Evolutionary conservation across 2,888 invertebrate genomes (phyloP), one percentile per base, ranked within the genome.

Genomic region (Thyatira batis): DNA sequence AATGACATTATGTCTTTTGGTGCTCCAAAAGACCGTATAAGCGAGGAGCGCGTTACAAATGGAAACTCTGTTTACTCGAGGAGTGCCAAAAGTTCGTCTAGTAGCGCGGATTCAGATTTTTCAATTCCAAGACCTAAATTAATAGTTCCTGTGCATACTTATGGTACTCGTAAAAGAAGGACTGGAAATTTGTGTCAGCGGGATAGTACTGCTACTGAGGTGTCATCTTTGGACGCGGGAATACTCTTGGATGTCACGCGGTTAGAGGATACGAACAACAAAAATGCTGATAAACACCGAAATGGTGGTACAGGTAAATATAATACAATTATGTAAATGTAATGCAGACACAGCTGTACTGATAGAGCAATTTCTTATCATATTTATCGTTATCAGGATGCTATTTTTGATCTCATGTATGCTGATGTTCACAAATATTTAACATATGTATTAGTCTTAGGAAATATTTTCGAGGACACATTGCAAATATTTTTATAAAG

Each of bases 91-190:
- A 92, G 89, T 80, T 89, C 91, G 3, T 89, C 92, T n/a, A 92
- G 92, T 70, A 89, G 91, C 57, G 92, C 92, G 3, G 94, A 93
- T 69, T 94, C 94, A 54, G 95, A 95, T 73, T 97, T 97, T 85
- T 94, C 95, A 61, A 97, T 97, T 82, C 97, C 97, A 3, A 92
- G 97, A 71, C 97, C 97, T 28, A 95, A 97, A 76, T 93, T 97
- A 68, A 96, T 97, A 77, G 97, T 97, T 65, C 97, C 97, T 52
- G 96, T 97, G 59, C 97, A 97, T 89, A 97, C 97, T 23, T 97
- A 97, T 78, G 97, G 96, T 53, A 93, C 95, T 59, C 93, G 96
- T 63, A 95, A 95, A 75, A 92, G 97, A 60, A 93, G 96, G 67
- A 97, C 97, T 43, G 97, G 97, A 9, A 97, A 97, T 84, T 92